Evolutionary conservation across 2,113 vertebrate genomes (phyloP).

Genomic region (Megaptera novaeangliae): DNA sequence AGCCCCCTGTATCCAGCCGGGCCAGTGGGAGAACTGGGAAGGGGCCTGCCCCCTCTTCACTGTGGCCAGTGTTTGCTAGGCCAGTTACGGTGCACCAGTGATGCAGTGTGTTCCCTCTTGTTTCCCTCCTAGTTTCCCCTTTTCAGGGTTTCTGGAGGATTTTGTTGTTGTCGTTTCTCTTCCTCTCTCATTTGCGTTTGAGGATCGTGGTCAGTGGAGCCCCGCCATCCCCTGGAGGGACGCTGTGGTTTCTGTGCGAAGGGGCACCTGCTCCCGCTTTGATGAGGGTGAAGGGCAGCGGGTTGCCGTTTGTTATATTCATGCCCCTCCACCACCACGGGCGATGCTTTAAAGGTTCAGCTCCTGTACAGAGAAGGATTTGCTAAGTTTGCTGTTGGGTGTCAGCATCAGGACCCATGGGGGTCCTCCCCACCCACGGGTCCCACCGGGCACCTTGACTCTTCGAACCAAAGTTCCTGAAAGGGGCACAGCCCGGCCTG

Average conservation of each 20-base stretch:
- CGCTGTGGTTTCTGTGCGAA: not conserved
- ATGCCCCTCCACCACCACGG: not conserved
- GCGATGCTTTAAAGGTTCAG: not conserved
- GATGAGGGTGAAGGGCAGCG: not conserved
- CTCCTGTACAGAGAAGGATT: not conserved
- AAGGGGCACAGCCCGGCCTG: slow-evolving; percentile 69
- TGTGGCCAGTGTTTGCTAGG: slow-evolving; percentile 75
- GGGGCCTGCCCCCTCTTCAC: slow-evolving; percentile 35
- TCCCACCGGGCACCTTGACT: slow-evolving; percentile 63
- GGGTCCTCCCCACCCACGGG: not conserved
- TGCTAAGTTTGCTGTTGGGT: not conserved
- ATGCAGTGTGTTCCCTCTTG: slow-evolving; percentile 67
- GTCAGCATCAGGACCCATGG: not conserved
- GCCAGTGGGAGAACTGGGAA: not conserved
- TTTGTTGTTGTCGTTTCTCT: not conserved
- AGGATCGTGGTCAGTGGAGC: not conserved
- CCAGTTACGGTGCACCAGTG: slow-evolving; percentile 84
- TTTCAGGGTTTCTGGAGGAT: not conserved
- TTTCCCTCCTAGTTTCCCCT: slow-evolving; percentile 29
- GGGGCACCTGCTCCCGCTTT: not conserved
- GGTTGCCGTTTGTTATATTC: not conserved
- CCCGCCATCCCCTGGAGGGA: not conserved
- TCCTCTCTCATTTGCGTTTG: slow-evolving; percentile 24
- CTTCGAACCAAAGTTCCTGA: slow-evolving; percentile 80
- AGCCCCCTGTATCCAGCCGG: not conserved